A percentile compares a stretch with the other conserved stretches of the same genome.
phyloP scores from a whole-genome alignment of 2,888 invertebrate species.

The Aplocera efformata region DNA sequence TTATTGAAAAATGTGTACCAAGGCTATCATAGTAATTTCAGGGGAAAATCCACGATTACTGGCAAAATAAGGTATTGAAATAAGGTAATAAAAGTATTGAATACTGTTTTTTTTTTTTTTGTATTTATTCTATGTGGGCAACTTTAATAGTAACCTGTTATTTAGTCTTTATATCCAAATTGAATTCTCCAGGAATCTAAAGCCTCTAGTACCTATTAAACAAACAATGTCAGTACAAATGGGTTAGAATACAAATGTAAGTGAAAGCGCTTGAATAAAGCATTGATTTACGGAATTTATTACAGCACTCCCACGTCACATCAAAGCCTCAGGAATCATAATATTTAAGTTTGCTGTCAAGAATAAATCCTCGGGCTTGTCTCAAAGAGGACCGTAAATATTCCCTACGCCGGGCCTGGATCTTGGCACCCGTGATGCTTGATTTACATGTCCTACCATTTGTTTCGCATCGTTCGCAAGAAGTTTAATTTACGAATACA shows the following conservation, averaged over 20 bases:
- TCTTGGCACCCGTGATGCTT: slow-evolving; percentile 28
- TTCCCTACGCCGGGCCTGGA: slow-evolving; percentile 23
- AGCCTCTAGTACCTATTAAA: no score
- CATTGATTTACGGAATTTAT: slow-evolving; percentile 8
- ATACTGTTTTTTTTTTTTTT: no score
- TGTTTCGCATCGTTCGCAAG: slow-evolving; percentile 20
- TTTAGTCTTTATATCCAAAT: no score
- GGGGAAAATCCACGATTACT: no score
- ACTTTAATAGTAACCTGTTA: no score
- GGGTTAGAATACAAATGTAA: slow-evolving; percentile 12
- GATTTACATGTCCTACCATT: slow-evolving; percentile 28
- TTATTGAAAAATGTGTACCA: no score
- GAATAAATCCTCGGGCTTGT: slow-evolving; percentile 27
- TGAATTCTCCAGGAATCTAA: no score
- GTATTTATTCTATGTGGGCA: no score
- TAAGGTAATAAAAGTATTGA: no score
- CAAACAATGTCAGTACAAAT: slow-evolving; percentile 5
- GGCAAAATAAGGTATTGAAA: no score
- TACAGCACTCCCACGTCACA: slow-evolving; percentile 19
- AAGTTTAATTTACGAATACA: slow-evolving; percentile 29
- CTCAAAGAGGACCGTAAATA: slow-evolving; percentile 30
- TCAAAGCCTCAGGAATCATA: slow-evolving; percentile 22
- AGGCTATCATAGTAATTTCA: no score
- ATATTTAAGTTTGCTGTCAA: slow-evolving; percentile 26
- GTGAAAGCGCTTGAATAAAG: slow-evolving; percentile 11